Conservation (phyloP, 2,797 vertebrate genomes). For the Macrochelys suwanniensis region DNA sequence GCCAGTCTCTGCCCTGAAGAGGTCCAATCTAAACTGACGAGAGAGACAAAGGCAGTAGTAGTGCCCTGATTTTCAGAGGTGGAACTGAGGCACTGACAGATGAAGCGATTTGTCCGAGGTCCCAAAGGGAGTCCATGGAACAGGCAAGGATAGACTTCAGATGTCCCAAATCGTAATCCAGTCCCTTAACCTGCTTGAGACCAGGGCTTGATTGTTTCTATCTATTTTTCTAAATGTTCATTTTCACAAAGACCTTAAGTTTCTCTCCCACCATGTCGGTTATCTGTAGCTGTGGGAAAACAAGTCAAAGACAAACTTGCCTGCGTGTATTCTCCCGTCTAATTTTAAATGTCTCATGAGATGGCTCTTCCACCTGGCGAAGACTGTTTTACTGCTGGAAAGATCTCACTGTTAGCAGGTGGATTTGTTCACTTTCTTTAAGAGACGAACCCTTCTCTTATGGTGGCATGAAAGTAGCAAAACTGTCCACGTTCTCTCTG, state of each 20-base stretch:
- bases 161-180: neutral
- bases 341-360: neutral
- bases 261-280: neutral
- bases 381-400: neutral
- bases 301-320: neutral
- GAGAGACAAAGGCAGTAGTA: neutral
- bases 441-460: neutral
- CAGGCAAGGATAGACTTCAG: neutral
- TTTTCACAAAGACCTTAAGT: neutral
- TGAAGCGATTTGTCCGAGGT: neutral
- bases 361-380: neutral
- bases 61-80: neutral
- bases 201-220: neutral
- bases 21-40: neutral
- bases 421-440: neutral
- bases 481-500: neutral
- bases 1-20: neutral
- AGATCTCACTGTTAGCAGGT: neutral
- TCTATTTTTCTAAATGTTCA: neutral
- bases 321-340: neutral
- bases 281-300: neutral
- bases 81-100: neutral
- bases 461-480: neutral
- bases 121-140: neutral
- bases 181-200: neutral